Base-by-base conservation (phyloP, 2,113 vertebrate genomes). In the Ageneiosus marmoratus region DNA sequence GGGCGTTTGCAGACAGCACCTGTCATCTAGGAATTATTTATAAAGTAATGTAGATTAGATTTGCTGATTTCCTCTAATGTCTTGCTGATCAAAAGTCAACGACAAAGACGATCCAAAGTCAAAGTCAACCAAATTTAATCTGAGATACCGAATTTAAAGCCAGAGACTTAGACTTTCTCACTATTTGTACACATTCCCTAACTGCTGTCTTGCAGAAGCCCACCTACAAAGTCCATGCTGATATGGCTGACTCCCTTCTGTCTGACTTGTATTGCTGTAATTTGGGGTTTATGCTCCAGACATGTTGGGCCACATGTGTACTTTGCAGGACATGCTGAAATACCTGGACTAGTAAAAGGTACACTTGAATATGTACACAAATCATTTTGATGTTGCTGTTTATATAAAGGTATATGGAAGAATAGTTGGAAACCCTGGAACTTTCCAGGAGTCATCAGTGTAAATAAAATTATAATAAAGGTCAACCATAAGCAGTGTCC, bases 401-500 rank as follows among this genome's bases (percentile, higher is more conserved):
- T 51, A 41, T 53, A 22, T 22, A 0, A 76, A 51, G 29, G 27
- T 8, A 50, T 56, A 27, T 32, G n/a, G 15, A 32, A 60, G 29
- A 24, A 76, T n/a, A 24, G 73, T 3, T 34, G 48, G 73, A 75
- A 55, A 81, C 46, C 55, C 55, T 69, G 79, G 65, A n/a, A 44
- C 7, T 1, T 44, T 69, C 56, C 53, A 16, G n/a, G 44, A 48
- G 29, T 62, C 41, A 55, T 50, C 53, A 1, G 20, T 29, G 12
- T 69, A 41, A 73, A 77, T 62, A 73, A 72, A 86, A 79, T 82
- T 48, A 12, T 37, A 79, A 83, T 84, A 90, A 93, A 93, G 91
- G 93, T 91, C 91, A 87, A 86, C 81, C 87, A 89, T 88, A 89
- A 91, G 92, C 83, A 83, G 63, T 75, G 84, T 86, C 82, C 77